These are phyloP conservation scores for Galerucella nymphaeae DNA, from an alignment of 2,888 invertebrate species.

Conservation along the genomic window DNA sequence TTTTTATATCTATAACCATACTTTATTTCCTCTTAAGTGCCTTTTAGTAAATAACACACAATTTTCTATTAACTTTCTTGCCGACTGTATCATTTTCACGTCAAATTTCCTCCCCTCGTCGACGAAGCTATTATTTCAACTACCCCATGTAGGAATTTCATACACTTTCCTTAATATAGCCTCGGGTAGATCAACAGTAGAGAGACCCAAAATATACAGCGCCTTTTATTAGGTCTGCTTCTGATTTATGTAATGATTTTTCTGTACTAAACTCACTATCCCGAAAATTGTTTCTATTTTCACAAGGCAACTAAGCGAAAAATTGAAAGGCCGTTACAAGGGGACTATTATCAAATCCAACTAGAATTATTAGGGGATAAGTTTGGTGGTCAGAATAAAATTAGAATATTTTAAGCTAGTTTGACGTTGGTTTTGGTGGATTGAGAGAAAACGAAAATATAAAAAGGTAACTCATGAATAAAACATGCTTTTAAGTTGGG, in stretches of 20 bases:
- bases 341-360: slow-evolving; percentile 32
- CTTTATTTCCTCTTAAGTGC: neutral
- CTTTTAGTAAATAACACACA: slow-evolving; percentile 3
- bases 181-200: slow-evolving; percentile 6
- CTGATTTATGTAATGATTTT: slow-evolving; percentile 49
- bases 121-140: slow-evolving; percentile 1
- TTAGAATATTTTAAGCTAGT: slow-evolving; percentile 38
- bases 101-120: neutral
- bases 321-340: slow-evolving; percentile 43
- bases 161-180: slow-evolving; percentile 11
- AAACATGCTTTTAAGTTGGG: slow-evolving; percentile 17
- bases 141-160: slow-evolving; percentile 8
- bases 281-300: slow-evolving; percentile 7
- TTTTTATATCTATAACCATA: neutral
- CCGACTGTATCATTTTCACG: slow-evolving; percentile 1
- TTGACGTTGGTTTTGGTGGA: slow-evolving; percentile 28
- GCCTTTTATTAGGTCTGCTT: slow-evolving; percentile 41
- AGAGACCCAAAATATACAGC: slow-evolving; percentile 30
- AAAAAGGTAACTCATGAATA: slow-evolving; percentile 29
- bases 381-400: slow-evolving; percentile 35
- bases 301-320: slow-evolving; percentile 31
- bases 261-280: slow-evolving; percentile 45
- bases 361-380: slow-evolving; percentile 39
- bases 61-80: neutral
- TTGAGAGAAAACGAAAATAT: slow-evolving; percentile 33